A percentile compares a stretch with the other conserved stretches of the same genome.
phyloP scores from a whole-genome alignment of 2,888 invertebrate species.

The Andrena bucephala region DNA sequence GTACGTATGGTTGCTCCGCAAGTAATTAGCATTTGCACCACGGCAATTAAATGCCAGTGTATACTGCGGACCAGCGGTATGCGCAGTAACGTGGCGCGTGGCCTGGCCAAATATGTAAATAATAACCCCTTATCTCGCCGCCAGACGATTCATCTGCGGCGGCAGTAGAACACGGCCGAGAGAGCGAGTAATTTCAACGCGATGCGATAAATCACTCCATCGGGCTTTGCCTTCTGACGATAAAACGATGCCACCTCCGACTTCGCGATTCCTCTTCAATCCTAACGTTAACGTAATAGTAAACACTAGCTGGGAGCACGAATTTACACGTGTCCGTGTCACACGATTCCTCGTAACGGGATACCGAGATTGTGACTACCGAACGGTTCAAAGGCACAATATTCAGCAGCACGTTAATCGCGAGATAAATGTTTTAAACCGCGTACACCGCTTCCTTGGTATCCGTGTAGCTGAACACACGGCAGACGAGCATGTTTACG shows the following conservation, averaged over 20 bases:
- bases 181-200: background rate
- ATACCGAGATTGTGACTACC: background rate
- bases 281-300: background rate
- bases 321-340: slow-evolving; percentile 17
- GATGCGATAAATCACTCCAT: background rate
- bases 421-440: background rate
- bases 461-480: slow-evolving; percentile 8
- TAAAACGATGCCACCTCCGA: background rate
- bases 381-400: no score
- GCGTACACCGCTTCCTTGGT: background rate
- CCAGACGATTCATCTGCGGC: background rate
- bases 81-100: slow-evolving; percentile 41
- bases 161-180: background rate
- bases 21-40: slow-evolving; percentile 23
- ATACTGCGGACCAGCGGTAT: slow-evolving; percentile 45
- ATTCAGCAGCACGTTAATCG: background rate
- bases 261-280: background rate
- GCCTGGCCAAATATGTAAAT: slow-evolving; percentile 8
- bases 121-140: slow-evolving; percentile 38
- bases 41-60: slow-evolving; percentile 41
- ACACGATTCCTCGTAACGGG: background rate
- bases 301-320: background rate
- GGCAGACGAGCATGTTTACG: slow-evolving; percentile 18
- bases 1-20: background rate
- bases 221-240: background rate